Evolutionary conservation across 2,797 vertebrate species (phyloP), one percentile per base, ranked within the genome.

Genomic region (Nothura maculosa): DNA sequence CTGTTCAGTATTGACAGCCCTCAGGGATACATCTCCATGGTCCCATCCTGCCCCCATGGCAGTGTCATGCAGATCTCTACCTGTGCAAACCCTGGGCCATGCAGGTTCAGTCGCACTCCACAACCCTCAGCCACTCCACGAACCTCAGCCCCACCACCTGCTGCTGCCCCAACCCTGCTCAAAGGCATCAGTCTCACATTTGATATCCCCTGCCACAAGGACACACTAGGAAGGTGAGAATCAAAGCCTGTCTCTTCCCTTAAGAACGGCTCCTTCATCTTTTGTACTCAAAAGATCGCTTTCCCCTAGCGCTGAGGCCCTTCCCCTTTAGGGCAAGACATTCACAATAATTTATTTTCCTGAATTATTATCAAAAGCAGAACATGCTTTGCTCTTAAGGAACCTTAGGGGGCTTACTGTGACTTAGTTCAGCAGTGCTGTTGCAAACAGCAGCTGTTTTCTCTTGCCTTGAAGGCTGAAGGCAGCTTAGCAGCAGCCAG

Each of bases 221-320:
- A 21, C 1, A 0, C 1, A 5, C 42, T 25, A 0, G 0, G 45
- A 32, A 47, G 19, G 22, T 19, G 42, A 0, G 8, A 48, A 40
- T 27, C 60, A 43, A 30, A 81, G 19, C 54, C 36, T 14, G 10
- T 12, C 24, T 12, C 22, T 40, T 66, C 20, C 21, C 32, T 57
- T 7, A 2, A 63, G 52, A 79, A 67, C 42, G n/a, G 47, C 12
- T n/a, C 36, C 36, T 66, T 60, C 30, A 50, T 30, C 13, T 5
- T 50, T 64, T 84, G 45, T 36, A 40, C 61, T 52, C 32, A n/a
- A 69, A 77, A 60, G 32, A 40, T 25, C 38, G 48, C 76, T 48
- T 16, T 55, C 27, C 38, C 62, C 70, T 32, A 82, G 60, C 18
- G 60, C 38, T n/a, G 34, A 28, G 30, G n/a, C 34, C 42, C n/a